These are phyloP conservation scores for Hippocampus barbouri DNA, from an alignment of 2,113 vertebrate genomes.

Conservation along the genomic window DNA sequence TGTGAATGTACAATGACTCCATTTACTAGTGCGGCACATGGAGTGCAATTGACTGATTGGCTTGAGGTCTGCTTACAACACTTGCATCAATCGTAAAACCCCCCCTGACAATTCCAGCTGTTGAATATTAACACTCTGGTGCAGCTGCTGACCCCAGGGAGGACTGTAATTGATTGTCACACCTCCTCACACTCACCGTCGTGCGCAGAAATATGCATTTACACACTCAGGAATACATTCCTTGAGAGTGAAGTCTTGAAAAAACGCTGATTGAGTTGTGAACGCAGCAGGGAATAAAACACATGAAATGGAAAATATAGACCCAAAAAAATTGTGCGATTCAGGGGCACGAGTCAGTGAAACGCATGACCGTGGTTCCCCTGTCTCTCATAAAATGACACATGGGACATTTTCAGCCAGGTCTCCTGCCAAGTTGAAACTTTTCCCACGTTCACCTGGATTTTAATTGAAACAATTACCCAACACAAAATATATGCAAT, in stretches of 20 bases:
- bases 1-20: background rate
- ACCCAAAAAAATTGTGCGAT: background rate
- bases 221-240: slow-evolving; percentile 1
- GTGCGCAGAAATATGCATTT: slow-evolving; percentile 11
- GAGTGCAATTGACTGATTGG: background rate
- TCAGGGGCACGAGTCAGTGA: background rate
- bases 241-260: background rate
- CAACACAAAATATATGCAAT: background rate
- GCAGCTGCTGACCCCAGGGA: slow-evolving; percentile 44
- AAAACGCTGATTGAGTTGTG: slow-evolving; percentile 3
- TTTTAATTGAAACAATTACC: background rate
- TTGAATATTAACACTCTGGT: slow-evolving; percentile 39
- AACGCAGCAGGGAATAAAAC: background rate
- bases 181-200: slow-evolving; percentile 17
- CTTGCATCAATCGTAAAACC: background rate
- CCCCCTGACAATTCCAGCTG: slow-evolving; percentile 22
- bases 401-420: slow-evolving; percentile 1
- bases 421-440: background rate
- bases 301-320: background rate
- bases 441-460: slow-evolving; percentile 3
- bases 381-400: slow-evolving; percentile 10
- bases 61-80: background rate
- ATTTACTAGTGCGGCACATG: background rate
- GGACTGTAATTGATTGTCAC: slow-evolving; percentile 28
- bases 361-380: background rate